Evolutionary conservation across 2,797 vertebrate genomes (phyloP).

Genomic region (Acropternis orthonyx): DNA sequence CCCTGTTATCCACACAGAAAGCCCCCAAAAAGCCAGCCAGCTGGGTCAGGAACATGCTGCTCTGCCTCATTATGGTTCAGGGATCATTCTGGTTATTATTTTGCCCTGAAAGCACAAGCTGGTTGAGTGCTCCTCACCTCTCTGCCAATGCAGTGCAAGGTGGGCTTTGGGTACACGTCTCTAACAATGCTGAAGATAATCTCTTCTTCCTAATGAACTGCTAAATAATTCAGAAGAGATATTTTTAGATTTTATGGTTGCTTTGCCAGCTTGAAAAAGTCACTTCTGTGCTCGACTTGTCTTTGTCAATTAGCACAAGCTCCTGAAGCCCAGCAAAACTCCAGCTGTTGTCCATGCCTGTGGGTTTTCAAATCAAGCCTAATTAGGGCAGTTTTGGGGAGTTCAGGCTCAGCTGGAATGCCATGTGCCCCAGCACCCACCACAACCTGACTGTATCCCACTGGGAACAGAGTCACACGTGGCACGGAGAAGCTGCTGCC

Average conservation of each 20-base stretch:
- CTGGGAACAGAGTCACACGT: neutral
- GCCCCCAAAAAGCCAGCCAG: neutral
- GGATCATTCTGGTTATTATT: neutral
- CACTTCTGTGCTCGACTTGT: neutral
- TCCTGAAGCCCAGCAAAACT: neutral
- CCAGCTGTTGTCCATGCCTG: neutral
- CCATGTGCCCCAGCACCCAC: neutral
- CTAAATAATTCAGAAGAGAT: neutral
- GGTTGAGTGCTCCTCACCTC: neutral
- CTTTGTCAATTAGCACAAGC: neutral
- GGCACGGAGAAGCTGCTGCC: neutral
- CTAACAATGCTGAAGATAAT: neutral
- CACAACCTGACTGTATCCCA: neutral
- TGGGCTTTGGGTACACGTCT: neutral
- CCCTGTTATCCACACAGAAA: neutral
- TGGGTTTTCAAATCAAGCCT: neutral
- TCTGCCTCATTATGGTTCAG: neutral
- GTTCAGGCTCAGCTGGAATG: neutral
- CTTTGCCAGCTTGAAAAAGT: neutral
- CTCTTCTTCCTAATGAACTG: neutral
- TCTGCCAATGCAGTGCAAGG: neutral
- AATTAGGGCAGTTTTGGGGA: neutral
- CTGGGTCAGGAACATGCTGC: neutral
- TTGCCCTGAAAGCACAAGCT: neutral
- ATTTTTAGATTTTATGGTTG: constrained; percentile 19